phyloP scores from a whole-genome alignment of 2,797 vertebrate species.

The Smutsia temminckii region DNA sequence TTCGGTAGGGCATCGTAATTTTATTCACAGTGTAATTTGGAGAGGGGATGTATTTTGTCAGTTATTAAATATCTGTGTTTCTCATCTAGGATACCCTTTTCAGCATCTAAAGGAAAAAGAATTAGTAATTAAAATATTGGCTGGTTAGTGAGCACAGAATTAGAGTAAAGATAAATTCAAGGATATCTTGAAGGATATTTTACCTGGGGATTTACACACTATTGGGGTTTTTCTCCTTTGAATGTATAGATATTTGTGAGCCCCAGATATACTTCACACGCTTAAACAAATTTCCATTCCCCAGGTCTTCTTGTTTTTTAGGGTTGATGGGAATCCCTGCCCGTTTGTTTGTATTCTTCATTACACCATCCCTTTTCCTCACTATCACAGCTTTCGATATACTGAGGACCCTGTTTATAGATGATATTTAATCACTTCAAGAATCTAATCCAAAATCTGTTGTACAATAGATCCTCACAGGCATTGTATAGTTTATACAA shows the following conservation, averaged over 20 bases:
- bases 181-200: background rate
- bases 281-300: background rate
- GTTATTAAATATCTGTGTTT: background rate
- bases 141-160: background rate
- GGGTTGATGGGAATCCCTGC: background rate
- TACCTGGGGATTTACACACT: background rate
- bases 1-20: background rate
- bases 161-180: background rate
- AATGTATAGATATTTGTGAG: background rate
- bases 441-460: background rate
- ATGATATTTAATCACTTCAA: background rate
- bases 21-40: background rate
- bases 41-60: background rate
- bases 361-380: background rate
- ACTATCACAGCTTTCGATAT: background rate
- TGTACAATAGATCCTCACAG: background rate
- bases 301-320: background rate
- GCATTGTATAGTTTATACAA: background rate
- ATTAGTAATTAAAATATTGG: slow-evolving; percentile 19
- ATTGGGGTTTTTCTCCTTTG: background rate
- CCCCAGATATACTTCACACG: background rate
- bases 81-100: background rate
- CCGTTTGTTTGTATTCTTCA: background rate
- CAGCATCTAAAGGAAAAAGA: slow-evolving; percentile 30
- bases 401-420: background rate